Evolutionary conservation across 2,888 invertebrate species (phyloP).

Genomic region (Cephus runcator): DNA sequence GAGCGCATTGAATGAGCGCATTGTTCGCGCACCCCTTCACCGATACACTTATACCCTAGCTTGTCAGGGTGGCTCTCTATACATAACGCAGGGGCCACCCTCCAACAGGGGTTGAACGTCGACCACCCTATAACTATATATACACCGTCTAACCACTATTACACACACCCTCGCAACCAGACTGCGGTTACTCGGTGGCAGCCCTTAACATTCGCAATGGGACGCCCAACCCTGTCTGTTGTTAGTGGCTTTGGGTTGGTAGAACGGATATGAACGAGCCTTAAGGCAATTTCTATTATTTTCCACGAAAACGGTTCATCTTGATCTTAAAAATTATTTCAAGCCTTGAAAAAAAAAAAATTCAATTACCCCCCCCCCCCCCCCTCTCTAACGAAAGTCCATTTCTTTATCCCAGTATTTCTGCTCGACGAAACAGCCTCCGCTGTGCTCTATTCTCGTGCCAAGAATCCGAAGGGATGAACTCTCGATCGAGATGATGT

Average conservation of each 20-base stretch:
- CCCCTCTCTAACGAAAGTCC: too few relatives aligned
- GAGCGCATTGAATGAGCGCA: conserved; percentile 63
- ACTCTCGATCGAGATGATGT: conserved; percentile 1
- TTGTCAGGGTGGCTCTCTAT: neutral
- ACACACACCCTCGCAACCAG: conserved; percentile 21
- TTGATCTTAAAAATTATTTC: neutral
- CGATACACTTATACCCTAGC: conserved; percentile 48
- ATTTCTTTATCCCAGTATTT: too few relatives aligned
- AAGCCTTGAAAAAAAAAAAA: neutral
- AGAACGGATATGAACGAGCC: neutral
- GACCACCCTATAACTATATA: conserved; percentile 11
- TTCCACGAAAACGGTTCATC: neutral
- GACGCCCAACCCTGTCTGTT: conserved; percentile 25
- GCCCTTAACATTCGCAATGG: conserved; percentile 34
- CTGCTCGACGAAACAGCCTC: neutral
- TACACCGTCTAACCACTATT: conserved; percentile 20
- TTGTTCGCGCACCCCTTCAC: conserved; percentile 62
- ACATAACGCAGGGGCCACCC: neutral
- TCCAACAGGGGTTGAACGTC: conserved; percentile 4
- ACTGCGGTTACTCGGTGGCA: conserved; percentile 30
- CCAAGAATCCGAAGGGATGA: neutral
- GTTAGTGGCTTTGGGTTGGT: neutral
- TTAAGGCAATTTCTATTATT: neutral
- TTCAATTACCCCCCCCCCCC: too few relatives aligned
- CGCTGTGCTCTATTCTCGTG: neutral